Base-by-base conservation (phyloP, 1,140 invertebrate genomes). In the Atta cephalotes region DNA sequence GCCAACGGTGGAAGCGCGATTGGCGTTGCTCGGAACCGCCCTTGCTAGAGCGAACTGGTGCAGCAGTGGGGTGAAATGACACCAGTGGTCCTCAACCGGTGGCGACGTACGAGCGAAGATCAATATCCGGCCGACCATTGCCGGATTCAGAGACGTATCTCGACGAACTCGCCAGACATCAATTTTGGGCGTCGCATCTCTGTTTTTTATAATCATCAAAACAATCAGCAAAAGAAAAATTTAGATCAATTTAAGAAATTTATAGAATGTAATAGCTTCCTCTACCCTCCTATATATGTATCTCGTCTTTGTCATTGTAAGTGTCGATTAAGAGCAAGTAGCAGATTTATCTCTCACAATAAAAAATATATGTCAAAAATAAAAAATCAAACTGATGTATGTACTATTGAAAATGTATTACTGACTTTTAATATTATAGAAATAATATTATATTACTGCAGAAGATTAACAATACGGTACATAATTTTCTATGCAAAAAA, bases 91-190 rank as follows among this genome's bases (percentile, higher is more conserved):
- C 89, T 90, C 89, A 90, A 90, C 88, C 62, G 68, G 39, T 66
- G 65, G 51, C 62, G 49, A 62, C 28, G n/a, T 18, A 3, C 35
- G 4, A 14, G 28, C 65, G n/a, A 62, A 49, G 89, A 90, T 90
- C 89, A 90, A 90, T 90, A 90, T 89, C 79, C 79, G 31, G 58
- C 72, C 66, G 49, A 86, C 72, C 86, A 86, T 86, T 51, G 71
- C 35, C 76, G 53, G 28, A 58, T 80, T 77, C 89, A 90, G 88
- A 89, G 88, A 90, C 89, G 89, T 90, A 90, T 79, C 81, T 77
- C 56, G 56, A 21, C 49, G 16, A 49, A 35, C 53, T 31, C 39
- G 70, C 31, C 58, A 7, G 56, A 76, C 80, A 84, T 84, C 70
- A 70, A 82, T 82, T 70, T 82, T 51, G 56, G 80, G 56, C 18